phyloP scores from a whole-genome alignment of 2,797 vertebrate genomes.

The Sebastolobus altivelis region DNA sequence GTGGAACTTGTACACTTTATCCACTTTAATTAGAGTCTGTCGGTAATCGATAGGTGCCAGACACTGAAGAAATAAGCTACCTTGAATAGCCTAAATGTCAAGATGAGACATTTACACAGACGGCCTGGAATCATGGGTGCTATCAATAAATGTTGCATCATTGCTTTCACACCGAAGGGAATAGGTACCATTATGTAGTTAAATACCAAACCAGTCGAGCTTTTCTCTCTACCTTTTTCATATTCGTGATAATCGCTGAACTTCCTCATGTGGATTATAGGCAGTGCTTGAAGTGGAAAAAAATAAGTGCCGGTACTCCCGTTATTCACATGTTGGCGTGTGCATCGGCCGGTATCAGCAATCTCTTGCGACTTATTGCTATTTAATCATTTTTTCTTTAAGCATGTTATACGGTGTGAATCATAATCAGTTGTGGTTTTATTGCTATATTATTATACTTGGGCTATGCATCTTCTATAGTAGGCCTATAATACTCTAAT shows the following conservation, averaged over 20 bases:
- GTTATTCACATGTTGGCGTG: too few species aligned
- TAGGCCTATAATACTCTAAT: too few species aligned
- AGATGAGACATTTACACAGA: conserved; percentile 67
- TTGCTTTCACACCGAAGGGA: not conserved
- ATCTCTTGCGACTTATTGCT: too few species aligned
- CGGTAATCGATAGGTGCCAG: conserved; percentile 62
- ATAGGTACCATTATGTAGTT: not conserved
- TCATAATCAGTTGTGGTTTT: too few species aligned
- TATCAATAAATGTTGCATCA: conserved; percentile 15
- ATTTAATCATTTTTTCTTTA: too few species aligned
- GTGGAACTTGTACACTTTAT: conserved; percentile 33
- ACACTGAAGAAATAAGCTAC: conserved; percentile 49
- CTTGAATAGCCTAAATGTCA: conserved; percentile 68
- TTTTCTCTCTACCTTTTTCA: not conserved
- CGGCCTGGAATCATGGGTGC: conserved; percentile 16
- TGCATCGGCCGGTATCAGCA: too few species aligned
- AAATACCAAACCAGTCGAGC: not conserved
- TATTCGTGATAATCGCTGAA: not conserved
- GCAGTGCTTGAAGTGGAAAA: not conserved
- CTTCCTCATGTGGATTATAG: not conserved
- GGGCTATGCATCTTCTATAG: too few species aligned
- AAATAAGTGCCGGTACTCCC: too few species aligned
- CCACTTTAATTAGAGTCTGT: conserved; percentile 67
- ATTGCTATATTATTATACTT: too few species aligned
- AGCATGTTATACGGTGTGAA: too few species aligned